Base-by-base conservation (phyloP, 2,888 invertebrate genomes). In the Drosophila vallismaia region DNA sequence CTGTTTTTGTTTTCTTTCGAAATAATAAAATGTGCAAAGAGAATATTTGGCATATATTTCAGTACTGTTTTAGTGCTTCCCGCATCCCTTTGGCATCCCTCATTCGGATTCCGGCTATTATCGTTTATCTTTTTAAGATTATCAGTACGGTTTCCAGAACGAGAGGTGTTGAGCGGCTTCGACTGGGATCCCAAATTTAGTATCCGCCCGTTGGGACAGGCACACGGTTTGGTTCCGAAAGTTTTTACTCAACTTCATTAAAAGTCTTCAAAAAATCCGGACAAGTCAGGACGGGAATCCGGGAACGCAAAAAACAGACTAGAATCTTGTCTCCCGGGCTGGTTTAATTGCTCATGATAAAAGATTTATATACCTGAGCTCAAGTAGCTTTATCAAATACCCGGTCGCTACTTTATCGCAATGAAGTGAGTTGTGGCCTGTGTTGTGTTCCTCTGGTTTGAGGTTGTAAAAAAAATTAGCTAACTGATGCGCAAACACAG, bases 401-500 rank as follows among this genome's bases (percentile, higher is more conserved):
- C 48, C 54, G 49, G n/a, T 45, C 24, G 56, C 66, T 71, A 59
- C 71, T 56, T 68, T 42, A 67, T 70, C 66, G 75, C 71, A 8
- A 72, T 87, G 82, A 51, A 81, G 82, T 83, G 70, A 83, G 82
- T 83, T 51, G 71, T 71, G n/a, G 36, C 52, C 45, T 69, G 33
- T 19, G 14, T 42, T 44, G 28, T 42, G 28, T 59, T 60, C 14
- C 48, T 42, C 60, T 60, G 48, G 48, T 31, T 46, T 51, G 7
- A 6, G 52, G 53, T 59, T 14, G 46, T 71, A 51, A 63, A 51
- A 14, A 14, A 50, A 63, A 72, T 72, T 66, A 63, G 53, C 67
- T 71, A 60, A 74, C 79, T 51, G 53, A 67, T 69, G 66, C n/a
- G 58, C 38, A 76, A 68, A 68, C 33, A 54, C 9, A 26, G 12